phyloP scores from a whole-genome alignment of 2,888 invertebrate species.

The Oxycera nigricornis region DNA sequence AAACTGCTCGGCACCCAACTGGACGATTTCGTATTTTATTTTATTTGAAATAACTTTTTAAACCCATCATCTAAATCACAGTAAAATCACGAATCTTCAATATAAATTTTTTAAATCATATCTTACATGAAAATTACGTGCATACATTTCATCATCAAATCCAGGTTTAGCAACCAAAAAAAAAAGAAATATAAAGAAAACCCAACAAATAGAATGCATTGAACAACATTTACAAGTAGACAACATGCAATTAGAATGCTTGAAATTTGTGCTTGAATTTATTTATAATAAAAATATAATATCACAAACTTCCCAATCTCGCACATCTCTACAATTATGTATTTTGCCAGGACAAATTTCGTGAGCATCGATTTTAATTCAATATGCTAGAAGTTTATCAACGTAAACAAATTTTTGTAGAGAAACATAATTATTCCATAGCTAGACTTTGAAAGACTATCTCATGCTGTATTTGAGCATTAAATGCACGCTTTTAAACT shows the following conservation, averaged over 20 bases:
- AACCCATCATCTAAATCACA: neutral
- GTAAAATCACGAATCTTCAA: neutral
- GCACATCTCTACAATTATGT: neutral
- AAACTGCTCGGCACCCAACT: neutral
- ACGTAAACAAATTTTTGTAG: too few relatives aligned
- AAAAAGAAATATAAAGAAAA: neutral
- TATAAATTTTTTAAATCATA: neutral
- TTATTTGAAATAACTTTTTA: neutral
- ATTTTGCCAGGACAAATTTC: neutral
- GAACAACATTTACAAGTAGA: conserved; percentile 6
- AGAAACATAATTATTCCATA: too few relatives aligned
- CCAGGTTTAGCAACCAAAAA: neutral
- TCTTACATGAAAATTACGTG: neutral
- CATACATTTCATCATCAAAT: neutral
- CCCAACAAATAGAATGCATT: conserved; percentile 30
- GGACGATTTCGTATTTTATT: neutral
- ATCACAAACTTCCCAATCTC: too few relatives aligned
- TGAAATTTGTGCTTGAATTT: conserved; percentile 14
- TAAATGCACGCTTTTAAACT: conserved; percentile 14
- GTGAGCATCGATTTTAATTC: too few relatives aligned
- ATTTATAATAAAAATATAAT: neutral
- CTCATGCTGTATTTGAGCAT: neutral
- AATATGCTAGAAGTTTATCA: too few relatives aligned
- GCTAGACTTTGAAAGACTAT: too few relatives aligned
- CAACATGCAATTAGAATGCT: neutral